Base-by-base conservation (phyloP, 2,113 vertebrate species). In the Archocentrus centrarchus region DNA sequence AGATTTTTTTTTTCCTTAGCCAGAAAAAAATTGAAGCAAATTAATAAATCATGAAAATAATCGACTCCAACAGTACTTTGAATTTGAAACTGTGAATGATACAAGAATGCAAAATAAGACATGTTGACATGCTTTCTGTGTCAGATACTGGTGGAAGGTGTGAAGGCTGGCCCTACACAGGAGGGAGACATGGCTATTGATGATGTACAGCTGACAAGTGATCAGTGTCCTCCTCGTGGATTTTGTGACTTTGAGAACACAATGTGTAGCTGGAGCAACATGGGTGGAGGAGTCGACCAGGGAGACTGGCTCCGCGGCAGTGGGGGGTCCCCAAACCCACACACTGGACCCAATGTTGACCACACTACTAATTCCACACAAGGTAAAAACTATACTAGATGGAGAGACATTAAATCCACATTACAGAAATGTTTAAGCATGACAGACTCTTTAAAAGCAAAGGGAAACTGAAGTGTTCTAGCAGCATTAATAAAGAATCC, bases 141-240 rank as follows among this genome's bases (percentile, higher is more conserved):
- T 85, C 87, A 96, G 96, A 89, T 96, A 20, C 57, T 95, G 81
- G 91, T 96, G 64, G 95, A 96, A 70, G 95, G 94, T 30, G 89
- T 96, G 60, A 93, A 87, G 60, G 81, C 64, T 5, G 93, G 93
- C 7, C 82, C 90, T 24, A 90, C 80, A 6, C 75, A 66, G 41
- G 83, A 93, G 60, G 95, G 94, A 30, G 91, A 89, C 88, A 86
- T 96, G 79, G 96, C 96, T 9, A 87, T 96, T 58, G 96, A 96
- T 83, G 96, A 96, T 11, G 84, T 96, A 1, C 77, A 82, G 35
- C 59, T 96, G 80, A 91, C 89, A 4, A 82, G 90, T 5, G 22
- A 73, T 47, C 82, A 80, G 11, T 96, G 96, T 77, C 84, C 92
- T 60, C 30, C 84, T 47, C 85, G 44, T 61, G 93, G 91, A 75